Conservation (phyloP, 2,113 vertebrate genomes). For the Alethe diademata region DNA sequence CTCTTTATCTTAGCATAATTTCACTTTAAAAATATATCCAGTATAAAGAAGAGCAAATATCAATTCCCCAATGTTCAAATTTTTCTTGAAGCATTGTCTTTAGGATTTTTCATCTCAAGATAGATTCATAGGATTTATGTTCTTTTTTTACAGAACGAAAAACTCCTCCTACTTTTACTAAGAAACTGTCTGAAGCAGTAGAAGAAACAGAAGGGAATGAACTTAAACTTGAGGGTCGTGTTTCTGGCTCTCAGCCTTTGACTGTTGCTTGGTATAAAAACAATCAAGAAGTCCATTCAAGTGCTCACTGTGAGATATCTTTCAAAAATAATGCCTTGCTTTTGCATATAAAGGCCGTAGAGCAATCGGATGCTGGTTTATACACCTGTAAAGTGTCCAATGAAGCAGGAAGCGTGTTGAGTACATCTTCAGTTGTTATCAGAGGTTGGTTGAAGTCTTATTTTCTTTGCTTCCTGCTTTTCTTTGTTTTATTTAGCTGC, state of each 20-base stretch:
- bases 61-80: background rate
- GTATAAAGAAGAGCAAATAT: background rate
- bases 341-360: conserved; percentile 82
- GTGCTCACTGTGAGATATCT: conserved; percentile 84
- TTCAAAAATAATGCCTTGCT: conserved; percentile 88
- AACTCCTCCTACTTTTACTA: conserved; percentile 91
- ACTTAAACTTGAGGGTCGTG: conserved; percentile 89
- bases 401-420: conserved; percentile 85
- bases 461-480: background rate
- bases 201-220: conserved; percentile 91
- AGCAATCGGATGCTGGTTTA: conserved; percentile 81
- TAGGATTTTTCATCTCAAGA: background rate
- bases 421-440: conserved; percentile 82
- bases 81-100: background rate
- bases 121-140: background rate
- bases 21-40: background rate
- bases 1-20: background rate
- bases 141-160: conserved; percentile 83
- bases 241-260: conserved; percentile 92
- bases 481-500: background rate
- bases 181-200: conserved; percentile 87
- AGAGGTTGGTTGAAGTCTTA: conserved; percentile 79
- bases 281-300: conserved; percentile 80
- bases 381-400: conserved; percentile 91
- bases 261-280: conserved; percentile 89